Evolutionary conservation across 2,797 vertebrate genomes (phyloP).

Genomic region (Babyrousa celebensis): DNA sequence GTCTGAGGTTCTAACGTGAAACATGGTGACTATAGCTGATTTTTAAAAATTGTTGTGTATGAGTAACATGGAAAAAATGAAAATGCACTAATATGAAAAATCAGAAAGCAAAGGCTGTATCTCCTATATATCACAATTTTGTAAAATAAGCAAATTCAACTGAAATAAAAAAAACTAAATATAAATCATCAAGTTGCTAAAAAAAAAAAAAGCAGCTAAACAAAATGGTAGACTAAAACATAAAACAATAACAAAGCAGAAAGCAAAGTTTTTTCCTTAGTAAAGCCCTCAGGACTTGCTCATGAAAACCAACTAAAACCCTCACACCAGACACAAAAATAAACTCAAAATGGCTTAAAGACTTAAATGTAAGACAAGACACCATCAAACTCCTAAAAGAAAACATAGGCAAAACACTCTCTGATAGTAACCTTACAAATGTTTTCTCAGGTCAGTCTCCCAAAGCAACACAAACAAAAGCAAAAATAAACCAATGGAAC

Average conservation of each 20-base stretch:
- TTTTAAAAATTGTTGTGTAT: conserved; percentile 37
- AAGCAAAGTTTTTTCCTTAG: not conserved
- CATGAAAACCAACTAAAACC: not conserved
- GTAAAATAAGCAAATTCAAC: conserved; percentile 55
- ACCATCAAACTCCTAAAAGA: no score
- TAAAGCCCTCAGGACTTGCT: not conserved
- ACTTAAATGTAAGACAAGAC: no score
- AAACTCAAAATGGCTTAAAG: no score
- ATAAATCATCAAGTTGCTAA: conserved; percentile 38
- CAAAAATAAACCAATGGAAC: no score
- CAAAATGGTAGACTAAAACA: not conserved
- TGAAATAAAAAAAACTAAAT: conserved; percentile 40
- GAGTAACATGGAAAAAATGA: conserved; percentile 59
- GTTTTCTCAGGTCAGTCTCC: no score
- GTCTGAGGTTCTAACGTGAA: not conserved
- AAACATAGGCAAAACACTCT: no score
- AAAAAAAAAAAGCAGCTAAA: conserved; percentile 4
- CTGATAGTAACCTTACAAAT: no score
- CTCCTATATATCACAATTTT: conserved; percentile 24
- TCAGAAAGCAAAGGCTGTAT: conserved; percentile 41
- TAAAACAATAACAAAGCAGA: not conserved
- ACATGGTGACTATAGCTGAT: not conserved
- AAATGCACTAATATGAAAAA: conserved; percentile 43
- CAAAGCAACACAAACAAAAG: no score
- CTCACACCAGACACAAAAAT: no score